phyloP scores from a whole-genome alignment of 2,113 vertebrate species.

The Dicaeum eximium region DNA sequence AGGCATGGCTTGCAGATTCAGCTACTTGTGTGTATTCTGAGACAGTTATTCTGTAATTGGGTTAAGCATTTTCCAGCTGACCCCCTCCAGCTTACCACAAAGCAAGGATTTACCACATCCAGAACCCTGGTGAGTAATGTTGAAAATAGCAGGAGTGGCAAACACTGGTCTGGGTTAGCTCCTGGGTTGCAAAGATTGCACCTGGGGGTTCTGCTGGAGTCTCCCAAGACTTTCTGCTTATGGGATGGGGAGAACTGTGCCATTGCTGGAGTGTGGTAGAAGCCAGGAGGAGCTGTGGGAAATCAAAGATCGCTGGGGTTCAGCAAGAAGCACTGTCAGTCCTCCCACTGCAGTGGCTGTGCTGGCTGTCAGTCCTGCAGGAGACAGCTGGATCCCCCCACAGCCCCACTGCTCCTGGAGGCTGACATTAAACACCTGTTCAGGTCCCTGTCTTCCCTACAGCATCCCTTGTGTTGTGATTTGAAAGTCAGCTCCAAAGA shows the following conservation, averaged over 20 bases:
- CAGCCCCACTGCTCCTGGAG: neutral
- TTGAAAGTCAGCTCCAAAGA: slow-evolving; percentile 9
- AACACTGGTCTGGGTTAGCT: neutral
- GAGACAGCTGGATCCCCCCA: neutral
- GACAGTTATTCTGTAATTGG: neutral
- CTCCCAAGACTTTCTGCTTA: neutral
- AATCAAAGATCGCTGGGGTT: neutral
- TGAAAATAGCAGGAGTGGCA: neutral
- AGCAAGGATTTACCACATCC: neutral
- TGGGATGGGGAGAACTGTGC: fast-evolving
- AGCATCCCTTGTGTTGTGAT: neutral
- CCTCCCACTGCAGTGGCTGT: neutral
- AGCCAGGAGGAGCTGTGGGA: neutral
- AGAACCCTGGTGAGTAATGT: neutral
- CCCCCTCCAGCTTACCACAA: neutral
- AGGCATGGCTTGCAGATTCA: neutral
- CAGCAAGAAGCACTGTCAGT: neutral
- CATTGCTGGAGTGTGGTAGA: neutral
- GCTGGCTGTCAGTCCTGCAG: neutral
- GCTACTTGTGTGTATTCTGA: neutral
- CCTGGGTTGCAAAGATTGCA: neutral
- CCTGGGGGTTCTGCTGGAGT: neutral
- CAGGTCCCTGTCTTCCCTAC: neutral
- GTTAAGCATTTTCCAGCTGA: neutral
- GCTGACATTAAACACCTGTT: fast-evolving